Evolutionary conservation across 2,113 vertebrate genomes (phyloP), one percentile per base, ranked within the genome.

Genomic region (Nycticryphes semicollaris): DNA sequence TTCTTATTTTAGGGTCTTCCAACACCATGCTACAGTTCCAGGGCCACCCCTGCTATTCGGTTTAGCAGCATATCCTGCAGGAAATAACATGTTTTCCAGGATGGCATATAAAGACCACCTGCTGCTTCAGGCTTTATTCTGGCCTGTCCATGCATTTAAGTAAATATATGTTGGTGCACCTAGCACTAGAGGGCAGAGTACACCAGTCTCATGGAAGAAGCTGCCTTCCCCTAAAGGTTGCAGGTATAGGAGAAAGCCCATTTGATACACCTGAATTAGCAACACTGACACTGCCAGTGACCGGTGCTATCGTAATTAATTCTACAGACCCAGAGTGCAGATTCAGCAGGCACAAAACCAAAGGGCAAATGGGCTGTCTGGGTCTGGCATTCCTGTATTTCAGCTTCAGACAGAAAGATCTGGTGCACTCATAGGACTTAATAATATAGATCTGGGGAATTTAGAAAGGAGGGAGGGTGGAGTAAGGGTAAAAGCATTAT

Each of bases 401-500:
- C 97, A 97, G 72, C 82, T 94, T 96, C 75, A 94, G 87, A 95
- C 64, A 84, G 92, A 91, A 78, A 87, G 91, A 97, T 94, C 94
- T 96, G 93, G 90, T 92, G 56, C 83, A 48, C 72, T 95, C 84
- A 66, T 94, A 97, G 96, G 93, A 88, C 89, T 95, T 97, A 96
- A 92, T 93, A 96, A 94, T 96, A 83, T 87, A 96, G 91, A 97
- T 97, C 94, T 96, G 48, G 73, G 62, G 68, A 91, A 96, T 94
- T 96, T 89, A 94, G 72, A 87, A 53, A 31, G 75, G 84, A 39
- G 59, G 51, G 48, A 64, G 62, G 48, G 21, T 79, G 47, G 67
- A 89, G 80, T 84, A 89, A 89, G 94, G 94, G 93, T 94, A 92
- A 97, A 96, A 91, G 95, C 96, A 95, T 98, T 96, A 96, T 95